Conservation (phyloP, 1,140 invertebrate species). For the Brachionus manjavacas region DNA sequence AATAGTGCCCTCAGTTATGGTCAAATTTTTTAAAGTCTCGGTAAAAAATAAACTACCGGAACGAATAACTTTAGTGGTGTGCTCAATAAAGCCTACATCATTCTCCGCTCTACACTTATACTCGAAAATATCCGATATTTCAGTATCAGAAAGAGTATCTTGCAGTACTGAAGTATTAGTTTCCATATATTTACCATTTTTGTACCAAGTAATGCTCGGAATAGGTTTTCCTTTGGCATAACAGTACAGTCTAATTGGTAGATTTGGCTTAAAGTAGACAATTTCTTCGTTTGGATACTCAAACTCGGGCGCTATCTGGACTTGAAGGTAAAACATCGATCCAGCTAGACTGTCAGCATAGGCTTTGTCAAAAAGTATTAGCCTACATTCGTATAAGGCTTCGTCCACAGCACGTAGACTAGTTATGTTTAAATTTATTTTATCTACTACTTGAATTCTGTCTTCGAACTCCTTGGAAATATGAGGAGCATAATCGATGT, state of each 20-base stretch:
- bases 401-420: constrained; percentile 26
- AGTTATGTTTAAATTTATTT: constrained; percentile 32
- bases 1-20: constrained; percentile 37
- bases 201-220: constrained; percentile 24
- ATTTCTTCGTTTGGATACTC: constrained; percentile 40
- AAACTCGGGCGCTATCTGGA: constrained; percentile 34
- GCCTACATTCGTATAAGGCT: constrained; percentile 22
- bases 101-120: constrained; percentile 28
- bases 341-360: constrained; percentile 35
- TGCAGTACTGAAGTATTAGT: constrained; percentile 39
- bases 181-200: constrained; percentile 23
- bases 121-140: constrained; percentile 29
- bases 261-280: constrained; percentile 29
- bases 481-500: constrained; percentile 40
- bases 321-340: constrained; percentile 42
- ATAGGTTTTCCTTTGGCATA: constrained; percentile 35
- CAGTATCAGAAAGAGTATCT: background rate
- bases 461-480: constrained; percentile 11
- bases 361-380: constrained; percentile 38
- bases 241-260: constrained; percentile 18
- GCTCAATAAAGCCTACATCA: constrained; percentile 25
- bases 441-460: constrained; percentile 20
- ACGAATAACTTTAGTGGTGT: constrained; percentile 28
- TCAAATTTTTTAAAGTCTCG: constrained; percentile 34
- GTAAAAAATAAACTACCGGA: constrained; percentile 41